Percentiles rank a stretch among this genome's conserved stretches.
Conservation (phyloP, 92 coral and sea anemone genomes). For the Zoanthus gigantus region DNA sequence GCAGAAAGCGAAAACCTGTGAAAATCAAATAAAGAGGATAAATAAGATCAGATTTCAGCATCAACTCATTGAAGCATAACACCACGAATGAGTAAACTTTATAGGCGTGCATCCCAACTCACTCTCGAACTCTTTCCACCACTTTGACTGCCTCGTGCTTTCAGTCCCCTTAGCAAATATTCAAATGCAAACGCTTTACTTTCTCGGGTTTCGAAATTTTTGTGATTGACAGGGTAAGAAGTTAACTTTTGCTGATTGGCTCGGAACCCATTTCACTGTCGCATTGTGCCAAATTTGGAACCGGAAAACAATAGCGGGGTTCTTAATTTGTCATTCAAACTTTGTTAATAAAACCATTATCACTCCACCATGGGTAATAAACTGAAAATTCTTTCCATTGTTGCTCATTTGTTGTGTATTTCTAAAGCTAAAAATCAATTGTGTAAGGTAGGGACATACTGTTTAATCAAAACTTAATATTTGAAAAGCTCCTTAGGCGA, state of each 20-base stretch:
- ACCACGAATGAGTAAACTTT: conserved; percentile 35
- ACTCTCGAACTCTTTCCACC: conserved; percentile 42
- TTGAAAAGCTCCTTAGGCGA: not conserved
- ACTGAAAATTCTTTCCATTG: conserved; percentile 42
- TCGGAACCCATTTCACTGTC: conserved; percentile 45
- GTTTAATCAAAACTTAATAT: not conserved
- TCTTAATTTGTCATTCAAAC: conserved; percentile 64
- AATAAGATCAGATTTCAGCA: conserved; percentile 94
- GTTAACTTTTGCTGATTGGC: conserved; percentile 42
- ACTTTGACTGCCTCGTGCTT: conserved; percentile 73
- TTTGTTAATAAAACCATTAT: conserved; percentile 68
- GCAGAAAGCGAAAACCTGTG: conserved; percentile 97
- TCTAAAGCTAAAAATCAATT: conserved; percentile 12
- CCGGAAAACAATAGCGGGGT: conserved; percentile 26
- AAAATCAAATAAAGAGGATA: conserved; percentile 93
- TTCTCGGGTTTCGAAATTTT: conserved; percentile 53
- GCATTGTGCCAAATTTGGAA: conserved; percentile 43
- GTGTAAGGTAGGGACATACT: not conserved
- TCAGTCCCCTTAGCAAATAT: conserved; percentile 37
- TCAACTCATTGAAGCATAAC: conserved; percentile 89
- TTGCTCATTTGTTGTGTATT: conserved; percentile 24
- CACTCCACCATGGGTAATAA: conserved; percentile 46
- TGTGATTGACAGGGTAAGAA: conserved; percentile 52
- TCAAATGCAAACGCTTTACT: conserved; percentile 54
- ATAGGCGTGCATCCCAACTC: conserved; percentile 23